Percentiles rank a stretch among this genome's conserved stretches.
These are phyloP conservation scores for Macrobrachium nipponense DNA, from an alignment of 1,140 invertebrate genomes.

Conservation along the genomic window DNA sequence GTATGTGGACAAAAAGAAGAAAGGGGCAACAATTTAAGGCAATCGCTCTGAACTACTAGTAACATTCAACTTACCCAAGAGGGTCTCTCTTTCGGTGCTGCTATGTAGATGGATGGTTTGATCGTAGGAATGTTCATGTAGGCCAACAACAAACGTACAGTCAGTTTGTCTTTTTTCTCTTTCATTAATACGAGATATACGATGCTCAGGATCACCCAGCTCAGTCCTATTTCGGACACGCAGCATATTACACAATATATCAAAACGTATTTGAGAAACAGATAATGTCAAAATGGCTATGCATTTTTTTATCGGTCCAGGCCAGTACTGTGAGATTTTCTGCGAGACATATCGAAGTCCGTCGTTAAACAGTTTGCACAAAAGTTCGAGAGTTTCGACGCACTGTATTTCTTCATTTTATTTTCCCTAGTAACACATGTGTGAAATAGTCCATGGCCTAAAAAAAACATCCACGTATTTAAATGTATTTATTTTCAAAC, in stretches of 20 bases:
- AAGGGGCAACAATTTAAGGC: too few species aligned
- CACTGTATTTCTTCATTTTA: too few species aligned
- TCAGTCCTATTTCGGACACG: not conserved
- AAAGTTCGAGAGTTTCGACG: too few species aligned
- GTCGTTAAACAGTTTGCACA: too few species aligned
- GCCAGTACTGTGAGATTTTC: not conserved
- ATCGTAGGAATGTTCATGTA: not conserved
- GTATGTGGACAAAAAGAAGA: too few species aligned
- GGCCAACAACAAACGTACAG: not conserved
- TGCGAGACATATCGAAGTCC: not conserved
- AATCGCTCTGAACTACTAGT: too few species aligned
- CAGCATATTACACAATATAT: not conserved
- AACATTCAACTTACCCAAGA: not conserved
- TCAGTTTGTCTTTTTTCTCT: not conserved
- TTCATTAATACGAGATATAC: not conserved
- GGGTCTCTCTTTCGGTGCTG: not conserved
- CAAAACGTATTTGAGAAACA: not conserved
- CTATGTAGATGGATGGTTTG: not conserved
- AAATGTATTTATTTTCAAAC: too few species aligned
- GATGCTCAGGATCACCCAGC: constrained; percentile 9
- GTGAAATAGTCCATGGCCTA: too few species aligned
- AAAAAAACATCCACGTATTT: too few species aligned
- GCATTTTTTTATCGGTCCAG: not conserved
- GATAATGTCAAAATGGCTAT: not conserved
- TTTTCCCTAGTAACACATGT: too few species aligned